Evolutionary conservation across 2,888 invertebrate species (phyloP), one percentile per base, ranked within the genome.

Genomic region (Agrochola litura): DNA sequence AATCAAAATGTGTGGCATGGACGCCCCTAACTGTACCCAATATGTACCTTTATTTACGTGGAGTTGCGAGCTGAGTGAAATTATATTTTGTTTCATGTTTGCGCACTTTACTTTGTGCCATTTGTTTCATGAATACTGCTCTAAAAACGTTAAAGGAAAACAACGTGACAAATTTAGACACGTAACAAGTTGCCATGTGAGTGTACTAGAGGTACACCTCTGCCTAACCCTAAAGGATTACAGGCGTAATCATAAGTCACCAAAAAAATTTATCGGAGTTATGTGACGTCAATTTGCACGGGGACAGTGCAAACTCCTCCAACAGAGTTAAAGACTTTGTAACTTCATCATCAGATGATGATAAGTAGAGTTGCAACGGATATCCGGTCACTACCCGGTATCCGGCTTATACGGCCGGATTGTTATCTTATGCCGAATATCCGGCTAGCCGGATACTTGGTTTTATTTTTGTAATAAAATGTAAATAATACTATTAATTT

Each of bases 1-100:
- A 92, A 92, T 92, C 92, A 92, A 91, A 92, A 92, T 89, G 86
- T 89, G 86, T 85, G 85, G 81, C 73, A 85, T 80, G 73, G 77
- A 60, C 78, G 73, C 43, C 70, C 86, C 86, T 88, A 89, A 90
- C 88, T 90, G 87, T 86, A 80, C 83, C 66, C 41, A 60, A 43
- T 60, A 86, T 84, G 85, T 86, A 79, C 82, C 84, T 83, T 63
- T 82, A 81, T 81, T 81, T 79, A 77, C 54, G 73, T 66, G 37
- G 63, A 71, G 72, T 56, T 74, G 78, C 64, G 73, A 64, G 46
- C 60, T 60, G 46, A 49, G 77, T 68, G 43, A 83, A 82, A 79
- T 79, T 73, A 73, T 73, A 79, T 60, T 73, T 82, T 79, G 81
- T 84, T 84, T 64, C 56, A 63, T 64, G 56, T 61, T 41, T 30